These are phyloP conservation scores for Python bivittatus DNA, from an alignment of 2,113 vertebrate genomes.

Conservation along the genomic window DNA sequence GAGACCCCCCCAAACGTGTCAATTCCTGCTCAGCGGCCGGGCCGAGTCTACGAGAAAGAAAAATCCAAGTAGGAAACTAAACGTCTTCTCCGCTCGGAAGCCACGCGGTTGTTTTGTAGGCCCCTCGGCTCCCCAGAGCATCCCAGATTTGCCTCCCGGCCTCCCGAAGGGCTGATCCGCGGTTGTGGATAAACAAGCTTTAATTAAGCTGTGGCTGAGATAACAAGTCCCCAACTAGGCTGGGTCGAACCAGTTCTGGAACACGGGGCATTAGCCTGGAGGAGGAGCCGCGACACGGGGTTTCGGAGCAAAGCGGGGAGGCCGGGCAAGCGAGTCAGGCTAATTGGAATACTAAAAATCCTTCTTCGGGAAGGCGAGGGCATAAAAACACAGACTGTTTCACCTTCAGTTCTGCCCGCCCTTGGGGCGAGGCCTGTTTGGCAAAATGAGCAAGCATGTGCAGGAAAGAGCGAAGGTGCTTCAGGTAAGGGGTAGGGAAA, in stretches of 20 bases:
- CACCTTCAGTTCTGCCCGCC: too few species aligned
- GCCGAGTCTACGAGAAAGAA: not conserved
- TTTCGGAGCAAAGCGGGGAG: not conserved
- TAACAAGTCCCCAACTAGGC: conserved; percentile 19
- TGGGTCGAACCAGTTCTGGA: not conserved
- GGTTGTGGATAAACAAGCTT: conserved; percentile 34
- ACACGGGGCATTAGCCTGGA: too few species aligned
- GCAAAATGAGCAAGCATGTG: too few species aligned
- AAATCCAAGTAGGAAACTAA: not conserved
- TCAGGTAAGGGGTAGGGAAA: too few species aligned
- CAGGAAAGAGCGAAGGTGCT: too few species aligned
- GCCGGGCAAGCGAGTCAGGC: not conserved
- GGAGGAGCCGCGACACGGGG: not conserved
- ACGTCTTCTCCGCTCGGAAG: not conserved
- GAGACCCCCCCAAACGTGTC: not conserved
- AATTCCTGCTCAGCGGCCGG: not conserved
- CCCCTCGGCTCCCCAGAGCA: not conserved
- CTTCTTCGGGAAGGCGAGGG: not conserved
- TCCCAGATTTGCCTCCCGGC: not conserved
- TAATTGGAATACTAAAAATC: not conserved
- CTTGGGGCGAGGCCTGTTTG: too few species aligned
- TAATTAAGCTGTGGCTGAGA: conserved; percentile 27
- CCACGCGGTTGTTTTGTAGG: not conserved
- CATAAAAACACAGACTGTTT: too few species aligned
- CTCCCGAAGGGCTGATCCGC: conserved; percentile 12